A percentile compares a stretch with the other conserved stretches of the same genome.
Evolutionary conservation across 2,888 invertebrate species (phyloP).

Genomic region (Tiliacea citrago): DNA sequence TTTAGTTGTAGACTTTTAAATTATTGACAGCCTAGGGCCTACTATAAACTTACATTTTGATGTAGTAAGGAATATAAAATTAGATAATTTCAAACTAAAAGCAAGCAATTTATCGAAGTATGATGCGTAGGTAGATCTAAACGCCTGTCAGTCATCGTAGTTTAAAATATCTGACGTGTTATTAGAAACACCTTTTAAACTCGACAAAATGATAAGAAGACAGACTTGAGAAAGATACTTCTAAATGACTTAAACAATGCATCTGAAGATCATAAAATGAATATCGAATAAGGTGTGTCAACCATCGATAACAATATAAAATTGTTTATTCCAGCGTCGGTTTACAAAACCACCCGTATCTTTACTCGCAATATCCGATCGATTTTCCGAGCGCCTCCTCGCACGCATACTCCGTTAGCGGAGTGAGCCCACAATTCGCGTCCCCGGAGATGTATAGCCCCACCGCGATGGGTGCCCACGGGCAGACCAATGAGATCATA

Average conservation of each 20-base stretch:
- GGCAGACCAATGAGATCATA: constrained; percentile 85
- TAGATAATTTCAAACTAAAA: neutral
- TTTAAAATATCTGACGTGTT: neutral
- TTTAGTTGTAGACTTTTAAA: constrained; percentile 12
- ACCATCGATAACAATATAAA: constrained; percentile 68
- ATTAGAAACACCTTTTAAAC: neutral
- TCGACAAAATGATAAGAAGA: constrained; percentile 8
- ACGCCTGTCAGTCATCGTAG: constrained; percentile 5
- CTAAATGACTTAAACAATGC: neutral
- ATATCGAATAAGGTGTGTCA: constrained; percentile 35
- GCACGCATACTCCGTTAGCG: constrained; percentile 89
- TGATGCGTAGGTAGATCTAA: neutral
- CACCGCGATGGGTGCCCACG: constrained; percentile 82
- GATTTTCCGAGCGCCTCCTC: constrained; percentile 90
- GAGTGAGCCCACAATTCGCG: constrained; percentile 88
- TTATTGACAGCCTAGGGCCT: neutral
- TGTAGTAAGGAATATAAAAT: constrained; percentile 5
- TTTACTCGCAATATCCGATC: constrained; percentile 90
- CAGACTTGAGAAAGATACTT: constrained; percentile 11
- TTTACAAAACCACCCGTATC: constrained; percentile 89
- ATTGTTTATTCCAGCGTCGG: constrained; percentile 88
- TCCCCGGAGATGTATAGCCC: constrained; percentile 88
- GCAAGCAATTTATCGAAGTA: neutral
- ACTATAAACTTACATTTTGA: neutral
- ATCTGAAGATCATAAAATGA: neutral